Evolutionary conservation across 2,113 vertebrate species (phyloP), one percentile per base, ranked within the genome.

Genomic region (Panurus biarmicus): DNA sequence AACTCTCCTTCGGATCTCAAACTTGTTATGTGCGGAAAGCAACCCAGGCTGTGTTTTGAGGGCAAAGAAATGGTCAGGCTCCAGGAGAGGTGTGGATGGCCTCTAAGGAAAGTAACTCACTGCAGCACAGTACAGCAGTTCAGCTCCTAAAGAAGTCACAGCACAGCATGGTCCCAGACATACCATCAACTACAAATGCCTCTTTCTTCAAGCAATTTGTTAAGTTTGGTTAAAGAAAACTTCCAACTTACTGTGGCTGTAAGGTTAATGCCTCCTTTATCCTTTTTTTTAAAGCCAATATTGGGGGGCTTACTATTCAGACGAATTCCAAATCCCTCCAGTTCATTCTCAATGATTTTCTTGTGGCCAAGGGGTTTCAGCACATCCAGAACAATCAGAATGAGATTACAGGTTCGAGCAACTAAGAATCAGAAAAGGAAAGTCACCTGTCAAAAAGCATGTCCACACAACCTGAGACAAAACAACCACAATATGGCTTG

Each of bases 201-300:
- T 90, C 53, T 76, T 81, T 60, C 78, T 69, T 65, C 60, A 74
- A 64, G 58, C 28, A 58, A 21, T 72, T 45, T 50, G 22, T 3
- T 28, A 31, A 53, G 56, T 76, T 62, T 44, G 16, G 14, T 94
- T 91, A 79, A 61, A 79, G 58, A 84, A 60, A 91, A 89, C 42
- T 92, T 91, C 40, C 75, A 79, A 96, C 98, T 97, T 98, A 99
- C 99, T 36, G 99, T 99, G 42, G 98, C 98, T 11, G 99, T 99
- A 85, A 99, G 99, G 96, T 99, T 99, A 97, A 99, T 99, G 96
- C 99, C 99, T 77, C 99, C 99, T 97, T 99, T 99, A 97, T 99
- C 99, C 97, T 99, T 99, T 97, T 98, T 99, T 97, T 99, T 99
- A 97, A 98, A 99, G 94, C 99, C 99, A 18, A 99, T 99, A 97